A percentile compares a stretch with the other conserved stretches of the same genome.
phyloP scores from a whole-genome alignment of 2,113 vertebrate species.

The Rissa tridactyla region DNA sequence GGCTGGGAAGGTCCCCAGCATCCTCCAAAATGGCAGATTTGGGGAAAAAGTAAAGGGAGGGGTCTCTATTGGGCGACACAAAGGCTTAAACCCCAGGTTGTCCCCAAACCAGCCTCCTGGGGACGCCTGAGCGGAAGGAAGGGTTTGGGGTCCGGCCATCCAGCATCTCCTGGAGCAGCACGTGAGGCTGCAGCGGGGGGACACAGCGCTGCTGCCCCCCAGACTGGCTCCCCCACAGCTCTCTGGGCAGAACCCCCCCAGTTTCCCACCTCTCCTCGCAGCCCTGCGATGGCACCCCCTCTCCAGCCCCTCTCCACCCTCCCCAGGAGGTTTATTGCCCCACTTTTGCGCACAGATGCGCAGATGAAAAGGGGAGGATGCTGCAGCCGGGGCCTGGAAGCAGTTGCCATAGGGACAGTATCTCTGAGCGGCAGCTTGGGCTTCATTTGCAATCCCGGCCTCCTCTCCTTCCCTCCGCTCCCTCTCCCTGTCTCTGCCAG shows the following conservation, averaged over 20 bases:
- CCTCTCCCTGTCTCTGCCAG: not conserved
- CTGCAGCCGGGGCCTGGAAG: not conserved
- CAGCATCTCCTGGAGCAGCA: not conserved
- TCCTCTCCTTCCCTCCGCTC: not conserved
- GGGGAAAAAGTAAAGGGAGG: fast-evolving
- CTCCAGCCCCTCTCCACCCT: not conserved
- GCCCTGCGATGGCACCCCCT: fast-evolving
- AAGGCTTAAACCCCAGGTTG: not conserved
- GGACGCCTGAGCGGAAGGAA: not conserved
- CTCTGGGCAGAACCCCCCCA: fast-evolving
- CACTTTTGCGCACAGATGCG: not conserved
- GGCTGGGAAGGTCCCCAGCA: not conserved
- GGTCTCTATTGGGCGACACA: fast-evolving
- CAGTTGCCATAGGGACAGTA: constrained; percentile 35
- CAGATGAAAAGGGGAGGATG: not conserved
- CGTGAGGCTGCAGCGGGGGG: fast-evolving
- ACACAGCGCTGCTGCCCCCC: not conserved
- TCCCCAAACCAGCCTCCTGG: not conserved
- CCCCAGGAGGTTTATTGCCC: not conserved
- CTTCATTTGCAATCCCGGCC: not conserved
- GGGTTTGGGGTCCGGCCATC: not conserved
- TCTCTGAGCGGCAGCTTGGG: not conserved
- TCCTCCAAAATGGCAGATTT: too few species aligned
- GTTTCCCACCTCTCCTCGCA: not conserved
- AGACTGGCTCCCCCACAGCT: fast-evolving